phyloP scores from a whole-genome alignment of 2,888 invertebrate species.

The Pseudococcus viburni region DNA sequence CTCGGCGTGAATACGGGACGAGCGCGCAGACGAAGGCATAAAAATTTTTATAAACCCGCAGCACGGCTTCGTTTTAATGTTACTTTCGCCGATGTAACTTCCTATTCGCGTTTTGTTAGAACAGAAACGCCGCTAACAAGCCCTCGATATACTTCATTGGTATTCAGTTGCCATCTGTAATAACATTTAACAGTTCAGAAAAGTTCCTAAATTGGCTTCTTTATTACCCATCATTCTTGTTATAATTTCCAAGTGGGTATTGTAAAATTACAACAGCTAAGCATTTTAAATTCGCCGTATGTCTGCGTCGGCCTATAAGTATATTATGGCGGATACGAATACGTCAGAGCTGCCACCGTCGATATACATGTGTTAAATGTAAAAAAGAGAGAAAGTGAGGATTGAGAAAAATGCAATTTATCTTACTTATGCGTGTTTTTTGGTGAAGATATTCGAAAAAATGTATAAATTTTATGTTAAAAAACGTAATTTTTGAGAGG shows the following conservation, averaged over 20 bases:
- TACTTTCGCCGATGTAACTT: slow-evolving; percentile 59
- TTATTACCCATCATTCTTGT: slow-evolving; percentile 58
- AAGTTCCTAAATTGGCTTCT: slow-evolving; percentile 60
- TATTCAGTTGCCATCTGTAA: slow-evolving; percentile 56
- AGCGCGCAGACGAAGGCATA: slow-evolving; percentile 25
- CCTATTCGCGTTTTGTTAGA: slow-evolving; percentile 56
- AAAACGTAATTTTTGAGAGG: no score
- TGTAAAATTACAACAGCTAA: slow-evolving; percentile 53
- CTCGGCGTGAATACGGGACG: slow-evolving; percentile 46
- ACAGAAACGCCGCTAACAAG: slow-evolving; percentile 60
- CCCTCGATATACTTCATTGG: slow-evolving; percentile 57
- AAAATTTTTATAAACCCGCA: slow-evolving; percentile 58
- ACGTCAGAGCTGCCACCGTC: background rate
- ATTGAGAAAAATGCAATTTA: no score
- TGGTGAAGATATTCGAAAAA: no score
- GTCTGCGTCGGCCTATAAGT: background rate
- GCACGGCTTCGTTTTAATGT: slow-evolving; percentile 58
- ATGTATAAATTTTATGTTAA: background rate
- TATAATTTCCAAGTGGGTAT: slow-evolving; percentile 60
- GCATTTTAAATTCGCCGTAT: slow-evolving; percentile 34
- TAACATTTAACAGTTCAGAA: slow-evolving; percentile 60
- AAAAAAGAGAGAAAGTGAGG: no score
- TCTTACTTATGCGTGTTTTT: no score
- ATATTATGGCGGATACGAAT: background rate
- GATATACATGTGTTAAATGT: no score